A percentile compares a stretch with the other conserved stretches of the same genome.
phyloP scores from a whole-genome alignment of 2,797 vertebrate species.

The Antrozous pallidus region DNA sequence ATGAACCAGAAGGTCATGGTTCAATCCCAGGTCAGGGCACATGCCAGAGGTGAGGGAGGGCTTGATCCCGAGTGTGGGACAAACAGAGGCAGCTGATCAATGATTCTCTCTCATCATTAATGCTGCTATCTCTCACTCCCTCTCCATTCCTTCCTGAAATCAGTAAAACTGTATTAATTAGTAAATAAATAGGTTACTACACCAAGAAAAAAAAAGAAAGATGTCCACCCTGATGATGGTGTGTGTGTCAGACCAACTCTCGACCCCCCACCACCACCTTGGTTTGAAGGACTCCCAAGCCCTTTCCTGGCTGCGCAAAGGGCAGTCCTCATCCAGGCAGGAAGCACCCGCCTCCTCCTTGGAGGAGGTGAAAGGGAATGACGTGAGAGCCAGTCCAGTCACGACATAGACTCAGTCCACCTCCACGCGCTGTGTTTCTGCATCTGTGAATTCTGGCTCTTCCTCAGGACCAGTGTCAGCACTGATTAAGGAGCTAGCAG shows the following conservation, averaged over 20 bases:
- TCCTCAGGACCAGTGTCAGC: neutral
- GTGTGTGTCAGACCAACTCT: too few species aligned
- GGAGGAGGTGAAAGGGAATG: neutral
- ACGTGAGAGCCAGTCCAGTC: neutral
- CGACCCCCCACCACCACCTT: neutral
- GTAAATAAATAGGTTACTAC: too few species aligned
- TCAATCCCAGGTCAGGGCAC: too few species aligned
- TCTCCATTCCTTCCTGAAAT: too few species aligned
- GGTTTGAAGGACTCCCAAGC: neutral
- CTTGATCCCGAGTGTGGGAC: too few species aligned
- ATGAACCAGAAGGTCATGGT: too few species aligned
- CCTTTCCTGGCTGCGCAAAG: neutral
- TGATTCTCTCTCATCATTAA: too few species aligned
- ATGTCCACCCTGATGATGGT: neutral
- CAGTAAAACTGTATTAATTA: too few species aligned
- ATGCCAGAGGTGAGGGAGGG: too few species aligned
- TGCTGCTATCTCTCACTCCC: too few species aligned
- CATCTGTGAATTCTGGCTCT: neutral
- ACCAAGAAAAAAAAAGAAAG: too few species aligned
- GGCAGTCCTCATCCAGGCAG: neutral
- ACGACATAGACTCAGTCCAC: neutral
- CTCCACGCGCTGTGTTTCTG: neutral
- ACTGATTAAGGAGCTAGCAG: neutral
- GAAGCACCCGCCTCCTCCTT: neutral
- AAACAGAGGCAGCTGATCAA: too few species aligned